Evolutionary conservation across 2,888 invertebrate species (phyloP), one percentile per base, ranked within the genome.

Genomic region (Lomographa bimaculata): DNA sequence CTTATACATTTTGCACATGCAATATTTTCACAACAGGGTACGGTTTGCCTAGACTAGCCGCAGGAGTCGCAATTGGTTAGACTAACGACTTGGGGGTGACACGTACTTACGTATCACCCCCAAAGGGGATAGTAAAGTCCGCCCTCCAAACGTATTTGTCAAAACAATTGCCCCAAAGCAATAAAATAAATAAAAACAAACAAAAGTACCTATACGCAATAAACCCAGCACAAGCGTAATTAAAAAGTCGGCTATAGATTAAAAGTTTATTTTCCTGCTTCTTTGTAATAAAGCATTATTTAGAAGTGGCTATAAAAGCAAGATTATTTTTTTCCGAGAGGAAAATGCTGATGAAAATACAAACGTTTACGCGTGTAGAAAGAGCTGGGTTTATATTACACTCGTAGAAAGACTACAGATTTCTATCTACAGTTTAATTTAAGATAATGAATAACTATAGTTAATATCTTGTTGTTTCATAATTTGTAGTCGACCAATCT

Each of bases 241-340:
- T 43, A 43, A 43, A 34, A 34, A 19, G 14, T 24, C 35, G 2
- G 30, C 35, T 30, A 27, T 21, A 36, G 29, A 29, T 34, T 25
- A 25, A 43, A 36, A 32, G 5, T 36, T 21, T 21, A 8, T 33
- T 42, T 43, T 37, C 32, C 36, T 10, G 26, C 10, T 42, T 32
- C 32, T 26, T 35, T 25, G 35, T 35, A 32, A 43, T 36, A 32
- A 32, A 33, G n/a, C 36, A 32, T 37, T 27, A 36, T 36, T 35
- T 33, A 36, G 23, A 17, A 27, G 32, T 27, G 23, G 21, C 26
- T 28, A 32, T 36, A 36, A 36, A 42, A 28, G 18, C 11, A 8
- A 37, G 36, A 36, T 36, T 43, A 43, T 14, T 23, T 37, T 37
- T 37, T 24, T 17, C 20, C 41, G 16, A 21, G 17, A 30, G 37